A percentile compares a stretch with the other conserved stretches of the same genome.
Evolutionary conservation across 2,113 vertebrate genomes (phyloP).

Genomic region (Ceyx melanurus): DNA sequence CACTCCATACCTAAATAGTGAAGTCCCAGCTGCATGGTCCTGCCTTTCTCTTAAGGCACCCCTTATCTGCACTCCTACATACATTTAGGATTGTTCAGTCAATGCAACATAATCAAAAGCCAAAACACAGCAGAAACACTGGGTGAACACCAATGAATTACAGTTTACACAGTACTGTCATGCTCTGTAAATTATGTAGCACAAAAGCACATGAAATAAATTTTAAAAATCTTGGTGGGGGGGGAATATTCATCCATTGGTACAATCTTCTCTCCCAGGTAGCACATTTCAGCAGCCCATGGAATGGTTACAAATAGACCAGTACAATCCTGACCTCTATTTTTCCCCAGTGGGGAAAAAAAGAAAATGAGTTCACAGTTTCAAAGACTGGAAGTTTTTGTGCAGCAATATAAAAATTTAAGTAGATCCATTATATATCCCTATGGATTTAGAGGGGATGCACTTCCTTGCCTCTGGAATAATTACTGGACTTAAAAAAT

Average conservation of each 20-base stretch:
- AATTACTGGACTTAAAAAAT: slow-evolving; percentile 11
- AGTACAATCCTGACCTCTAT: background rate
- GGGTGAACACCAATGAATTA: background rate
- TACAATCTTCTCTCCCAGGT: background rate
- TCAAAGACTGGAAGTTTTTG: background rate
- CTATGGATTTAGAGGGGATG: background rate
- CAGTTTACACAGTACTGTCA: background rate
- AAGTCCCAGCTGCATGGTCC: background rate
- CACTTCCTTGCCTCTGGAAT: slow-evolving; percentile 17
- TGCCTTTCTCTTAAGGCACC: background rate
- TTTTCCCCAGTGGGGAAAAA: background rate
- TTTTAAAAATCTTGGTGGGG: no score
- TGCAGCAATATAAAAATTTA: background rate
- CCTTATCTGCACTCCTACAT: background rate
- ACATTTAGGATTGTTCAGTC: background rate
- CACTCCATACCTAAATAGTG: background rate
- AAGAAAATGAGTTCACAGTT: background rate
- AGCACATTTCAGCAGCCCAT: background rate
- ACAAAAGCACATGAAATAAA: background rate
- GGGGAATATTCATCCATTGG: background rate
- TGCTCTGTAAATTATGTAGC: background rate
- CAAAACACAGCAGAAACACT: background rate
- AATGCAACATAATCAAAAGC: background rate
- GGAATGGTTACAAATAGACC: background rate
- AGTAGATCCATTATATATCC: background rate